Base-by-base conservation (phyloP, 1,140 invertebrate genomes). In the Mya arenaria region DNA sequence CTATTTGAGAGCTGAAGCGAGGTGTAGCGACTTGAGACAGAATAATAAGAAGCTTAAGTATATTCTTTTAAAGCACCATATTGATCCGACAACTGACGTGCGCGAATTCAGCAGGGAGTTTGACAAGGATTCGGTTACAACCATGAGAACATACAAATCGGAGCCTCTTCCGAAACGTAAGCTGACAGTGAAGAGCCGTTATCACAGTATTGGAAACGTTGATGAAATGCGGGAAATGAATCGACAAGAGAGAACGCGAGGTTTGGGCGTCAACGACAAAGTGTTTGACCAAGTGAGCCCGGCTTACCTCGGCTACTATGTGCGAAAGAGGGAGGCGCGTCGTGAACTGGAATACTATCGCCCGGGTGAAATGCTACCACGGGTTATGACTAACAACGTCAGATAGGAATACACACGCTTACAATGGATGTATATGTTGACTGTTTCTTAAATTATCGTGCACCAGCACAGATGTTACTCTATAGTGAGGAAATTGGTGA, bases 41-140 rank as follows among this genome's bases (percentile, higher is more conserved):
- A 80, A 62, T 37, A 80, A 80, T 30, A 69, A 48, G 30, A 80
- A 80, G 52, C 25, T 80, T 1, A 52, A 30, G n/a, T 55, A 68
- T 6, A 60, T 80, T 19, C 32, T 80, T 4, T 28, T 80, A 1
- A 80, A 80, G 39, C 65, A 71, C 39, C 77, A 62, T 19, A 80
- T 80, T 23, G 39, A 80, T 44, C 77, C 77, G 34, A 62, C 23
- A 6, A 58, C 37, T 1, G 77, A 80, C n/a, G 32, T 62, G 23
- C 32, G 65, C 25, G 77, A 80, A 69, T 34, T 60, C 3, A 68
- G 63, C 25, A n/a, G 77, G 25, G 65, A 80, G 13, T n/a, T 5
- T 13, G 75, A 56, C 13, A 78, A 34, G n/a, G 34, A 66, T 37
- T 68, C 75, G 0, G n/a, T 44, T 19, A 25, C 19, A 36, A 58